phyloP scores from a whole-genome alignment of 2,888 invertebrate genomes.

The Drosophila fulvimacula region DNA sequence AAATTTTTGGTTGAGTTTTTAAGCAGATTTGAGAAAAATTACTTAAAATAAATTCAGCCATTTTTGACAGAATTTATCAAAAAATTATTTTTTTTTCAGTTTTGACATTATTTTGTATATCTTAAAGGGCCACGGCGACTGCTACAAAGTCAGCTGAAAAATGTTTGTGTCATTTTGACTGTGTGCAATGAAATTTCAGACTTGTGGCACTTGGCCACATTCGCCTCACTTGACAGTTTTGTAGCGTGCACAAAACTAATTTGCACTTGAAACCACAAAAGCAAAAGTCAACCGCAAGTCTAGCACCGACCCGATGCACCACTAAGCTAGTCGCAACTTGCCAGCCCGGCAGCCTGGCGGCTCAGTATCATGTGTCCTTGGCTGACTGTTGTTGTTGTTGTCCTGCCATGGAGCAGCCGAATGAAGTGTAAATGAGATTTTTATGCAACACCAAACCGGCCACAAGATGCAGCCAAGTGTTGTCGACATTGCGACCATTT shows the following conservation, averaged over 20 bases:
- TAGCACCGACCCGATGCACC: conserved; percentile 16
- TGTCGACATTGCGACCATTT: conserved; percentile 39
- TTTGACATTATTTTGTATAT: not conserved
- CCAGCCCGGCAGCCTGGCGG: conserved; percentile 29
- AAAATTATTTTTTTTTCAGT: not conserved
- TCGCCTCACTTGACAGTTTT: conserved; percentile 51
- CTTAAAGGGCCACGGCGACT: not conserved
- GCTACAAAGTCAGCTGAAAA: conserved; percentile 25
- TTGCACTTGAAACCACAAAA: conserved; percentile 73
- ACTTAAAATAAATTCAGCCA: too few relatives aligned
- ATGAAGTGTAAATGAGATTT: conserved; percentile 74
- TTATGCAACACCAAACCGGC: conserved; percentile 77
- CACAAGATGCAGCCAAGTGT: conserved; percentile 68
- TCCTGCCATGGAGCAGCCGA: conserved; percentile 42
- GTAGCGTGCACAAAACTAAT: conserved; percentile 71
- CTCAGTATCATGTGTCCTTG: conserved; percentile 55
- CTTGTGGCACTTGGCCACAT: conserved; percentile 39
- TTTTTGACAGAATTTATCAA: too few relatives aligned
- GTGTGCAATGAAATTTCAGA: conserved; percentile 55
- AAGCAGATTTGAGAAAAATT: too few relatives aligned
- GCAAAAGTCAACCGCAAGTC: conserved; percentile 63
- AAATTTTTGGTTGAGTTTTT: too few relatives aligned
- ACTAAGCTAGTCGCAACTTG: conserved; percentile 7
- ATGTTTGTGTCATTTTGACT: conserved; percentile 59
- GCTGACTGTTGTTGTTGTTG: conserved; percentile 6